Base-by-base conservation (phyloP, 2,113 vertebrate species). In the Silurus meridionalis region DNA sequence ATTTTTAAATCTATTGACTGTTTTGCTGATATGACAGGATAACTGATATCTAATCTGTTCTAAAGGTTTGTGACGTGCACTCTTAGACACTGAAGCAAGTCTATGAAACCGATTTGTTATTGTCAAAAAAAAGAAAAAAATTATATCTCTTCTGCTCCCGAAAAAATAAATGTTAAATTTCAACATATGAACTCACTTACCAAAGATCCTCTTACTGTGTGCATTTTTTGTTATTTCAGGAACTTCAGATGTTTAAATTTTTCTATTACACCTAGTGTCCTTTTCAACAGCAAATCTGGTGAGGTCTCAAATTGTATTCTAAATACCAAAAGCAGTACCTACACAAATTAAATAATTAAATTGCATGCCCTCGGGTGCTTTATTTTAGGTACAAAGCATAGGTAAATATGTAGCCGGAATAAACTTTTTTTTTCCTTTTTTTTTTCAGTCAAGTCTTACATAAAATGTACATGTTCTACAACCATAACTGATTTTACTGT, bases 141-240 rank as follows among this genome's bases (percentile, higher is more conserved):
- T 0, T n/a, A 19, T n/a, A 53, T 52, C 13, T n/a, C 17, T 53
- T 58, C 58, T 71, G 52, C 64, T 69, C 50, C 28, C 48, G 67
- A n/a, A 71, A 57, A 52, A 82, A 58, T 37, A 55, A 78, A 17
- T 58, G 52, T 57, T 83, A 69, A 71, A 83, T 83, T 66, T 58
- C 66, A 71, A 71, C 66, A 69, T 71, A 67, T 83, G 25, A 72
- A 55, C 66, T 83, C 67, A 72, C 10, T 48, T 37, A 37, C 37
- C 37, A 46, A 7, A 61, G 66, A 53, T 23, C 25, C 25, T 57
- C 52, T 71, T 83, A 19, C 64, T 64, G 15, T 52, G n/a, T 53
- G 50, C 15, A 46, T 69, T 83, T 67, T 57, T 58, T 4, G 13
- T 75, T 53, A 75, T 75, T 75, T n/a, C 10, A 52, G 21, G 21